Evolutionary conservation across 2,797 vertebrate species (phyloP).

Genomic region (Vespertilio murinus): DNA sequence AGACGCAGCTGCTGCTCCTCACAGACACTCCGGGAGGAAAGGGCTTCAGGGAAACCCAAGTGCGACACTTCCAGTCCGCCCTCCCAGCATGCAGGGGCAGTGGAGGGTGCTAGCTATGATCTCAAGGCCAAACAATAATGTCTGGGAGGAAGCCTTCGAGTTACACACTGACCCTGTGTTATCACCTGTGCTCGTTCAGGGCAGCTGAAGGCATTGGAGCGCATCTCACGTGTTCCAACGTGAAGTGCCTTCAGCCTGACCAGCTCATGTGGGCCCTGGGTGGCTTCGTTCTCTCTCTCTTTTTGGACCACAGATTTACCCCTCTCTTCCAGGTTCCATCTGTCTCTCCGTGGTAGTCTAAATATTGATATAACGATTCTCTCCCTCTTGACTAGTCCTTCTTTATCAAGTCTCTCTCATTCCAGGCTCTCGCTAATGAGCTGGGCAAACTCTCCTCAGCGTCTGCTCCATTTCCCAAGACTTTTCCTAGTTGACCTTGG

Average conservation of each 20-base stretch:
- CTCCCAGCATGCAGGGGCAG: neutral
- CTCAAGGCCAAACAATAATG: neutral
- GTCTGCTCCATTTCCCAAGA: conserved; percentile 35
- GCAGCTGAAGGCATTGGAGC: too few relatives aligned
- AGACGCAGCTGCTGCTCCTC: neutral
- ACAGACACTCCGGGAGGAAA: neutral
- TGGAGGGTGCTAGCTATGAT: neutral
- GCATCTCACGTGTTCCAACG: neutral
- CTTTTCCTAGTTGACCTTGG: conserved; percentile 34
- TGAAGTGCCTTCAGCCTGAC: neutral
- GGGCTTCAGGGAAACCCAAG: neutral
- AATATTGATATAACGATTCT: conserved; percentile 77
- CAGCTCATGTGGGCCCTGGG: neutral
- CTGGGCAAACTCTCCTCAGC: conserved; percentile 20
- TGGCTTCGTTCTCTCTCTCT: neutral
- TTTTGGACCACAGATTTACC: conserved; percentile 63
- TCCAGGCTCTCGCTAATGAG: conserved; percentile 35
- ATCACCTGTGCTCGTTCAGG: neutral
- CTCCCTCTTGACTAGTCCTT: conserved; percentile 53
- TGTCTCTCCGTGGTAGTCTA: conserved; percentile 75
- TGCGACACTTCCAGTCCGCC: neutral
- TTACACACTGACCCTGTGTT: neutral
- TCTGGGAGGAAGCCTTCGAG: neutral
- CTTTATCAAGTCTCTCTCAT: conserved; percentile 65
- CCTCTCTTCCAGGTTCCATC: conserved; percentile 68